Percentiles rank a stretch among this genome's conserved stretches.
Evolutionary conservation across 2,888 invertebrate species (phyloP).

Genomic region (Monoplex corrugatus): DNA sequence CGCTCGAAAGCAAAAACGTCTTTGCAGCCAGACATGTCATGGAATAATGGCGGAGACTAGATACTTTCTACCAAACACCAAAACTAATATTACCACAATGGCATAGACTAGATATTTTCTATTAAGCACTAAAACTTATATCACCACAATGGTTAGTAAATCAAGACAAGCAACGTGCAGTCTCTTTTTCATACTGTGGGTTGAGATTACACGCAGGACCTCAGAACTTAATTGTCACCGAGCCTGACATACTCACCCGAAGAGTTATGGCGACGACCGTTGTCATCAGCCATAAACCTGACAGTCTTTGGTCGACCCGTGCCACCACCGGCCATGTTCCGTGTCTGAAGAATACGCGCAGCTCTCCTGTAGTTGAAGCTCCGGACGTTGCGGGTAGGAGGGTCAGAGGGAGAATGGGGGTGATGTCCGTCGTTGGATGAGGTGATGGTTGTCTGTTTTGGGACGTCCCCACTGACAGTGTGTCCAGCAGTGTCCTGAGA

Average conservation of each 20-base stretch:
- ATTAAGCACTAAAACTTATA: too few relatives aligned
- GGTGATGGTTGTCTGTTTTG: neutral
- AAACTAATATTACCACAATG: too few relatives aligned
- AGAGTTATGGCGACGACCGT: neutral
- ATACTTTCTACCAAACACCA: too few relatives aligned
- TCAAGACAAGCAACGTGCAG: too few relatives aligned
- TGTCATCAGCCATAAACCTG: constrained; percentile 13
- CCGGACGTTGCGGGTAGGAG: neutral
- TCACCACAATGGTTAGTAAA: too few relatives aligned
- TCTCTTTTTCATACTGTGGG: too few relatives aligned
- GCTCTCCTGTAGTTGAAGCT: constrained; percentile 9
- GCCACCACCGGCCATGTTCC: neutral
- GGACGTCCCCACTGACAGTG: neutral
- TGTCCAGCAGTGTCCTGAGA: neutral
- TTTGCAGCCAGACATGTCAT: too few relatives aligned
- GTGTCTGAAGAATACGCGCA: neutral
- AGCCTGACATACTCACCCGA: constrained; percentile 23
- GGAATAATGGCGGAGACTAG: too few relatives aligned
- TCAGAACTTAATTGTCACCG: too few relatives aligned
- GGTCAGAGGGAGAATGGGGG: neutral
- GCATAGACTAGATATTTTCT: too few relatives aligned
- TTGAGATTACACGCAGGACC: too few relatives aligned
- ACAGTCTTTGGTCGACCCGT: constrained; percentile 31
- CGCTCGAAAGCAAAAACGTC: too few relatives aligned
- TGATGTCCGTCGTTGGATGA: neutral